Conservation (phyloP, 2,888 invertebrate genomes). For the Meiosimyza platycephala region DNA sequence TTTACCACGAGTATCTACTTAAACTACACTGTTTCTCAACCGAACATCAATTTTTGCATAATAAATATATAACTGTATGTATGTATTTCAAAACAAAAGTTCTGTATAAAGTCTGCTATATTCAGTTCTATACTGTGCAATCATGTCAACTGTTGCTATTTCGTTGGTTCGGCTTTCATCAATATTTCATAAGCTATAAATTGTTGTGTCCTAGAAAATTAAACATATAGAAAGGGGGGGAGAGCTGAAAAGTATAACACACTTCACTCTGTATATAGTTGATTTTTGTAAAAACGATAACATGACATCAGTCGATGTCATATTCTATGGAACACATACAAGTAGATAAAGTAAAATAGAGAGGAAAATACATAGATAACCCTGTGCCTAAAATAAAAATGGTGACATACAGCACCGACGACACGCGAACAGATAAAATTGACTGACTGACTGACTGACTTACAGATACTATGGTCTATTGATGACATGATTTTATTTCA, state of each 20-base stretch:
- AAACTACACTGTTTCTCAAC: too few species aligned
- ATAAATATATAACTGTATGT: not conserved
- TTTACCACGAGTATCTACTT: not conserved
- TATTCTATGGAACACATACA: conserved; percentile 4
- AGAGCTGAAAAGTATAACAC: conserved; percentile 23
- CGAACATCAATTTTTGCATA: too few species aligned
- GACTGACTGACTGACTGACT: conserved; percentile 1
- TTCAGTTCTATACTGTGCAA: too few species aligned
- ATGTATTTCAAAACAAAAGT: too few species aligned
- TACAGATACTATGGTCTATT: conserved; percentile 10
- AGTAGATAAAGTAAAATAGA: conserved; percentile 12
- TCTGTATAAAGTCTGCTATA: too few species aligned
- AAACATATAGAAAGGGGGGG: conserved; percentile 9
- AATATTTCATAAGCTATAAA: conserved; percentile 22
- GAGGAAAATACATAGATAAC: conserved; percentile 2
- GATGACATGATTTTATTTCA: conserved; percentile 53
- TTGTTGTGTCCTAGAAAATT: conserved; percentile 30
- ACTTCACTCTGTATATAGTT: not conserved
- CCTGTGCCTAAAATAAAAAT: conserved; percentile 32
- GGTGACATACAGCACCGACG: not conserved
- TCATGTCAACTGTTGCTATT: conserved; percentile 4
- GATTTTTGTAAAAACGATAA: conserved; percentile 13
- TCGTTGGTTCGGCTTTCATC: not conserved
- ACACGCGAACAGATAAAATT: not conserved
- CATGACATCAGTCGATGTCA: conserved; percentile 33